These are phyloP conservation scores for Ormyrus labotus DNA, from an alignment of 2,888 invertebrate genomes.

Conservation along the genomic window DNA sequence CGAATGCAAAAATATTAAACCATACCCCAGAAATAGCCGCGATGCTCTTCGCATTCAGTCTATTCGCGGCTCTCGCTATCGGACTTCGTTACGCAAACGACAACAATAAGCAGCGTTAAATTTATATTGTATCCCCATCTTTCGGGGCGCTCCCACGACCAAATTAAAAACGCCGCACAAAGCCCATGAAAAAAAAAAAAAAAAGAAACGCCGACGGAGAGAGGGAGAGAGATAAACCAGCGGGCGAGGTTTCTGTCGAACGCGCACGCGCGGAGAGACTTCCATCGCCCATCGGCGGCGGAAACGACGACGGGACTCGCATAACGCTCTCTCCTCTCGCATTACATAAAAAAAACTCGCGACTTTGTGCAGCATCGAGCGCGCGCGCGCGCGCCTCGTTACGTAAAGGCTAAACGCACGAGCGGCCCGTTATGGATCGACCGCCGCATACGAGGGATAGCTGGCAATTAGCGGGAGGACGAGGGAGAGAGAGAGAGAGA, in stretches of 20 bases:
- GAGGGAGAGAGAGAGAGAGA: background rate
- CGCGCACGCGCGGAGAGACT: background rate
- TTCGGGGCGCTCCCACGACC: too few relatives aligned
- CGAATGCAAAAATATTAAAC: too few relatives aligned
- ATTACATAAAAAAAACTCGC: constrained; percentile 15
- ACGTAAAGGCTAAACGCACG: constrained; percentile 16
- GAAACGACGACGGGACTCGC: constrained; percentile 4
- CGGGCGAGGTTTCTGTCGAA: background rate
- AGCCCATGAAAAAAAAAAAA: too few relatives aligned
- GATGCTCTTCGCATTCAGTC: too few relatives aligned
- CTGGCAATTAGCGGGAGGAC: constrained; percentile 27
- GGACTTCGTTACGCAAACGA: too few relatives aligned
- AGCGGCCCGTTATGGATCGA: background rate
- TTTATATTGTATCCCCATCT: too few relatives aligned
- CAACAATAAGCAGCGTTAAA: too few relatives aligned
- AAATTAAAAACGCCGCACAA: too few relatives aligned
- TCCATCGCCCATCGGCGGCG: background rate
- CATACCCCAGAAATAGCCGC: too few relatives aligned
- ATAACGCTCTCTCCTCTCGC: background rate
- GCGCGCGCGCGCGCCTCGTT: background rate
- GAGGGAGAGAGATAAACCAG: too few relatives aligned
- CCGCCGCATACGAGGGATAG: constrained; percentile 1
- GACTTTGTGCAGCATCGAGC: background rate
- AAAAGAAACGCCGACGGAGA: too few relatives aligned
- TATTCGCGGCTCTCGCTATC: too few relatives aligned